A percentile compares a stretch with the other conserved stretches of the same genome.
Evolutionary conservation across 2,888 invertebrate species (phyloP).

Genomic region (Bombyx huttoni): DNA sequence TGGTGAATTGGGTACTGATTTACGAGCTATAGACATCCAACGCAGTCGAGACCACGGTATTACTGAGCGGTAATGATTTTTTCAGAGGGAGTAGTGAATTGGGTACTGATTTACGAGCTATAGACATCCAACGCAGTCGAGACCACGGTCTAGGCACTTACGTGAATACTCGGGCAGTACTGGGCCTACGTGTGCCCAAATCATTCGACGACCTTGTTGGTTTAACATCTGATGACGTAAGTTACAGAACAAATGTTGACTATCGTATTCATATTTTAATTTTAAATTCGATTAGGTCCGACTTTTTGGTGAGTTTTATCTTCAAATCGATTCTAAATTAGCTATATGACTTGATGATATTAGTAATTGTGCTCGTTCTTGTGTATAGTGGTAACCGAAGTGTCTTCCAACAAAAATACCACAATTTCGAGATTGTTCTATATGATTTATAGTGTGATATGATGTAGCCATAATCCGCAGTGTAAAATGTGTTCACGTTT

Average conservation of each 20-base stretch:
- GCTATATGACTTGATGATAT: no score
- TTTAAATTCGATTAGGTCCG: background rate
- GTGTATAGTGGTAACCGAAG: no score
- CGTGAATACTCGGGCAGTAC: slow-evolving; percentile 4
- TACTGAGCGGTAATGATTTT: no score
- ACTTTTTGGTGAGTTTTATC: background rate
- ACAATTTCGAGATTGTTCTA: no score
- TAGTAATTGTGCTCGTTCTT: no score
- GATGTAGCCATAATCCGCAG: no score
- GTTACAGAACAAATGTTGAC: background rate
- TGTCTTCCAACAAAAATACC: no score
- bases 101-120: slow-evolving; percentile 14
- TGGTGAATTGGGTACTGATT: slow-evolving; percentile 10
- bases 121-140: slow-evolving; percentile 15
- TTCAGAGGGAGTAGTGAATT: slow-evolving; percentile 4
- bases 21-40: slow-evolving; percentile 15
- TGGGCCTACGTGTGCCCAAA: slow-evolving; percentile 8
- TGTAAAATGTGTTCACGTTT: no score
- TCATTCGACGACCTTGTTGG: slow-evolving; percentile 10
- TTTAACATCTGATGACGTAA: slow-evolving; percentile 12
- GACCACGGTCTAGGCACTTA: slow-evolving; percentile 16
- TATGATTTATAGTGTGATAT: no score
- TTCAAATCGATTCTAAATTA: no score
- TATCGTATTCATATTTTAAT: no score
- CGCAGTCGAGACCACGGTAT: slow-evolving; percentile 18